phyloP scores from a whole-genome alignment of 2,113 vertebrate species.

The Mastomys coucha region DNA sequence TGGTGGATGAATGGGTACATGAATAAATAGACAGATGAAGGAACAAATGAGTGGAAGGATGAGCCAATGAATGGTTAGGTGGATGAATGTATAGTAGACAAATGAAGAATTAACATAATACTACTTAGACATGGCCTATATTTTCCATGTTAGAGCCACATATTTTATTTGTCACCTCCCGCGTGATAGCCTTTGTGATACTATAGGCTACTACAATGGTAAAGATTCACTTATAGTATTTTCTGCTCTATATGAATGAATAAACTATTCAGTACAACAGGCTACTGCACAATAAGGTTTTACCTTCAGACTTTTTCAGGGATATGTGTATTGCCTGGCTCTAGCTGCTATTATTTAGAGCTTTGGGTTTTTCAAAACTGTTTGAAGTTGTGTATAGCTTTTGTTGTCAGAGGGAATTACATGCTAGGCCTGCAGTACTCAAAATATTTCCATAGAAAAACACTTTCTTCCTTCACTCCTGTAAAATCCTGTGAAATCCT shows the following conservation, averaged over 20 bases:
- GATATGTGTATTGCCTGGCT: background rate
- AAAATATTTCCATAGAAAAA: background rate
- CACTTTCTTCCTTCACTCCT: background rate
- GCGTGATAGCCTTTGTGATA: background rate
- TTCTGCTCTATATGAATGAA: background rate
- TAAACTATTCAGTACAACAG: background rate
- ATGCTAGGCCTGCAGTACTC: background rate
- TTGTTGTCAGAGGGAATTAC: background rate
- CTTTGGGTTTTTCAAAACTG: background rate
- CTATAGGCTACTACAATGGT: background rate
- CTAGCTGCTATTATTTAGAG: background rate
- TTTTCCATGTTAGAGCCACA: background rate
- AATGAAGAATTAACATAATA: background rate
- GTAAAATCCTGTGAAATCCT: too few species aligned
- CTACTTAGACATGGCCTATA: too few species aligned
- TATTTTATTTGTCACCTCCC: background rate
- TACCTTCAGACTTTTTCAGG: background rate
- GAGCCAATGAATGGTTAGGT: background rate
- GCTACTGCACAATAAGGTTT: background rate
- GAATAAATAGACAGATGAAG: background rate
- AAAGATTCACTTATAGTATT: background rate
- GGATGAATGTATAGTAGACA: background rate
- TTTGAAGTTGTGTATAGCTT: background rate
- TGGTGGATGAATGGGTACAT: background rate
- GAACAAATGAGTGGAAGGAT: too few species aligned